These are phyloP conservation scores for Orchesellides sinensis DNA, from an alignment of 2,888 invertebrate species.

Conservation along the genomic window DNA sequence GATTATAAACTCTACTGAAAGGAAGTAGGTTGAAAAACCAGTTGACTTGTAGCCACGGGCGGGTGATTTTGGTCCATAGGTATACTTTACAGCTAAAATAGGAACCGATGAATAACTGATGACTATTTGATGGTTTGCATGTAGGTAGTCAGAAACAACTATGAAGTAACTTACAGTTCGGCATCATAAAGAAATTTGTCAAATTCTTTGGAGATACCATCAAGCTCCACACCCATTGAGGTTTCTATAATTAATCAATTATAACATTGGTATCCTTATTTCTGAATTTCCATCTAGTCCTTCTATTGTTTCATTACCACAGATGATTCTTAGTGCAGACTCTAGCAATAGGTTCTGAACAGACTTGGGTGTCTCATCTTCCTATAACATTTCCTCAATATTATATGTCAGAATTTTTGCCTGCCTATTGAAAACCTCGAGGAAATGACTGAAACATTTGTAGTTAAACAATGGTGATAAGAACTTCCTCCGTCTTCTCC, in stretches of 20 bases:
- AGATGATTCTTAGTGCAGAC: constrained; percentile 30
- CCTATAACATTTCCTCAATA: constrained; percentile 21
- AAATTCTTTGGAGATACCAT: constrained; percentile 37
- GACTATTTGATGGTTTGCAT: neutral
- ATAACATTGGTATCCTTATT: neutral
- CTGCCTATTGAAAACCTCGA: constrained; percentile 54
- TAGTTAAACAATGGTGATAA: constrained; percentile 50
- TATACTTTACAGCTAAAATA: constrained; percentile 37
- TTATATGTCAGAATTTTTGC: constrained; percentile 8
- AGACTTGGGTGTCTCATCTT: constrained; percentile 9
- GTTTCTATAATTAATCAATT: constrained; percentile 25
- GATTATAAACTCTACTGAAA: constrained; percentile 34
- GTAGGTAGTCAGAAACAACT: neutral
- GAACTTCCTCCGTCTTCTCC: constrained; percentile 48
- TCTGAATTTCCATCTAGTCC: neutral
- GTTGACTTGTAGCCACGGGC: constrained; percentile 34
- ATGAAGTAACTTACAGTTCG: constrained; percentile 10
- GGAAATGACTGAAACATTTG: constrained; percentile 50
- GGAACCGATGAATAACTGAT: neutral
- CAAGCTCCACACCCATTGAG: constrained; percentile 43
- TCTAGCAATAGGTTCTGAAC: constrained; percentile 26
- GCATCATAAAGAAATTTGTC: constrained; percentile 52
- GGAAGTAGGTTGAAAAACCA: constrained; percentile 52
- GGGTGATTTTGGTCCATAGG: constrained; percentile 5
- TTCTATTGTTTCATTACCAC: too few relatives aligned